Base-by-base conservation (phyloP, 2,113 vertebrate genomes). In the Pogona vitticeps region DNA sequence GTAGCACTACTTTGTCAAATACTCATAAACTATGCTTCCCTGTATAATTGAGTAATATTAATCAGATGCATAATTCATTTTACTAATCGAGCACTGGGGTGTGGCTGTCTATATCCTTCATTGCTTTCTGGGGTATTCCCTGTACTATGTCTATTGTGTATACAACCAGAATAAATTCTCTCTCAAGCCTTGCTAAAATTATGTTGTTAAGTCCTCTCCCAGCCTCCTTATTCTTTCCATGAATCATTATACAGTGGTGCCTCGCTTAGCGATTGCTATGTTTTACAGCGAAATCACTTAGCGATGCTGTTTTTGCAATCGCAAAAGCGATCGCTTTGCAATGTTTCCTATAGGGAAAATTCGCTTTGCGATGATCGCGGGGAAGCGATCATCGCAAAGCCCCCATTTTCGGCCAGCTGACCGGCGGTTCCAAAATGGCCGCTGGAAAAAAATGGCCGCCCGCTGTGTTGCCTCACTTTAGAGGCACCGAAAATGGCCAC, bases 21-120 rank as follows among this genome's bases (percentile, higher is more conserved):
- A 18, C 56, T 33, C 31, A 18, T 15, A 77, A 58, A 77, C 10
- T 21, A 46, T 75, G 21, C 52, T 70, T 13, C 52, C 38, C 28
- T 15, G 9, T 72, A 59, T 42, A 61, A 73, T 61, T 75, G 21
- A 83, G 13, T 88, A 46, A 67, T 58, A 52, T 42, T 80, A 70
- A 86, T 36, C 33, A 20, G 87, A 46, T 88, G 88, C 76, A 33
- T 63, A 63, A 0, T 90, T 63, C 70, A 80, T 86, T 36, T 70
- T 87, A 23, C 26, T 14, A 72, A 90, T 46, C 56, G 31, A 23
- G 14, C 63, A 82, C 36, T n/a, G 79, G 79, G 85, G 77, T 31
- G 36, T 87, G 76, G 88, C 72, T 77, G 0, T 65, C 38, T 0
- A 0, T 88, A 68, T 59, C 82, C 80, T 90, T 85, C 56, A 20